Evolutionary conservation across 2,113 vertebrate genomes (phyloP).

Genomic region (Chionodraco myersi): DNA sequence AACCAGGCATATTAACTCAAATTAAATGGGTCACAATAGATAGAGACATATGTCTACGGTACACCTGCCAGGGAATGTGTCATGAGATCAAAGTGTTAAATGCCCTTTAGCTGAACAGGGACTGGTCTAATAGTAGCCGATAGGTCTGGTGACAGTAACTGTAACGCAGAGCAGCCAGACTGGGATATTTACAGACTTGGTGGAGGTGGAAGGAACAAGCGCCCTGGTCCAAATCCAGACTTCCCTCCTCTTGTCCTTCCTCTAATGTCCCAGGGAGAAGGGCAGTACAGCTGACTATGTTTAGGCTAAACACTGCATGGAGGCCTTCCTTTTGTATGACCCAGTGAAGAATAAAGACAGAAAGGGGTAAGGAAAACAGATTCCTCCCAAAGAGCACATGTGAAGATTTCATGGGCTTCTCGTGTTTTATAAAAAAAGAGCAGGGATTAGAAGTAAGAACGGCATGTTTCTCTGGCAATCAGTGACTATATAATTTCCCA

Average conservation of each 20-base stretch:
- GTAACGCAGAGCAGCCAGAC: conserved; percentile 41
- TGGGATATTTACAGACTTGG: conserved; percentile 71
- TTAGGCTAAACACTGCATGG: conserved; percentile 41
- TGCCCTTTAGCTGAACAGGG: conserved; percentile 49
- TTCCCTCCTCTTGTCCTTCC: conserved; percentile 63
- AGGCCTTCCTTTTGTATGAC: background rate
- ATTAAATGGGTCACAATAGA: background rate
- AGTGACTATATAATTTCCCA: conserved; percentile 1
- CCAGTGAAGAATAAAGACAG: conserved; percentile 6
- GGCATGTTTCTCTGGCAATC: conserved; percentile 37
- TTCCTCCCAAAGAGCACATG: conserved; percentile 28
- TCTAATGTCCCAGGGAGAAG: conserved; percentile 33
- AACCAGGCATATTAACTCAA: background rate
- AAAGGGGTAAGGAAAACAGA: background rate
- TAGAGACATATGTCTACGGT: background rate
- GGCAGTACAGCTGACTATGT: conserved; percentile 49
- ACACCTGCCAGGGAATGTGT: conserved; percentile 4
- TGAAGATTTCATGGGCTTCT: conserved; percentile 15
- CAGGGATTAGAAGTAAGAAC: conserved; percentile 7
- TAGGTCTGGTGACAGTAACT: conserved; percentile 66
- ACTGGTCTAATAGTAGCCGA: conserved; percentile 70
- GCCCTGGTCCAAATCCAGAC: conserved; percentile 57
- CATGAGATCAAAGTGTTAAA: background rate
- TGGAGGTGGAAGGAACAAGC: conserved; percentile 55
- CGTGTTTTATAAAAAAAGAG: conserved; percentile 10